A percentile compares a stretch with the other conserved stretches of the same genome.
Conservation (phyloP, 2,888 invertebrate genomes). For the Notodonta ziczac region DNA sequence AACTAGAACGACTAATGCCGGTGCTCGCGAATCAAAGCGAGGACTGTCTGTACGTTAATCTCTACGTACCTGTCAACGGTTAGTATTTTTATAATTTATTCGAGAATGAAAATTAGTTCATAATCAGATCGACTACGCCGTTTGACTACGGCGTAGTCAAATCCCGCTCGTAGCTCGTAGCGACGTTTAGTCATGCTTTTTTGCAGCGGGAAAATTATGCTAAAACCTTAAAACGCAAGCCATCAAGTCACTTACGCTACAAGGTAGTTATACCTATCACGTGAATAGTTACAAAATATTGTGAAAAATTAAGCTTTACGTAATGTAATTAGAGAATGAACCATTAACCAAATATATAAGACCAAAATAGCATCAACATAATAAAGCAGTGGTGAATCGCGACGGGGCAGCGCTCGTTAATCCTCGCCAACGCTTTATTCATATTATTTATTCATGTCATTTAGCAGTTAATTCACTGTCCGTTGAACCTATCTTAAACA, state of each 20-base stretch:
- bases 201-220: neutral
- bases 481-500: constrained; percentile 62
- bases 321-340: neutral
- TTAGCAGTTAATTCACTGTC: constrained; percentile 66
- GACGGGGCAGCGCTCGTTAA: constrained; percentile 63
- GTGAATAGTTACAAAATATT: too few relatives aligned
- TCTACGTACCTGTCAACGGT: constrained; percentile 94
- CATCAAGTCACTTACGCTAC: too few relatives aligned
- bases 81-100: constrained; percentile 19
- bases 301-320: too few relatives aligned
- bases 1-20: constrained; percentile 93
- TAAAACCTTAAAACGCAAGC: too few relatives aligned
- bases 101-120: neutral
- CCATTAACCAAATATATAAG: constrained; percentile 26
- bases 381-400: constrained; percentile 48
- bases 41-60: constrained; percentile 98
- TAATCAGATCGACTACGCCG: too few relatives aligned
- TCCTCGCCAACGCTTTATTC: constrained; percentile 66
- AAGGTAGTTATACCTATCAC: too few relatives aligned
- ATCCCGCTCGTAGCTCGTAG: neutral
- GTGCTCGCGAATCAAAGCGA: constrained; percentile 96
- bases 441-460: constrained; percentile 73
- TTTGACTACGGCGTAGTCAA: too few relatives aligned
- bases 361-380: constrained; percentile 35
- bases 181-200: neutral